Evolutionary conservation across 2,113 vertebrate genomes (phyloP).

Genomic region (Myodes glareolus): DNA sequence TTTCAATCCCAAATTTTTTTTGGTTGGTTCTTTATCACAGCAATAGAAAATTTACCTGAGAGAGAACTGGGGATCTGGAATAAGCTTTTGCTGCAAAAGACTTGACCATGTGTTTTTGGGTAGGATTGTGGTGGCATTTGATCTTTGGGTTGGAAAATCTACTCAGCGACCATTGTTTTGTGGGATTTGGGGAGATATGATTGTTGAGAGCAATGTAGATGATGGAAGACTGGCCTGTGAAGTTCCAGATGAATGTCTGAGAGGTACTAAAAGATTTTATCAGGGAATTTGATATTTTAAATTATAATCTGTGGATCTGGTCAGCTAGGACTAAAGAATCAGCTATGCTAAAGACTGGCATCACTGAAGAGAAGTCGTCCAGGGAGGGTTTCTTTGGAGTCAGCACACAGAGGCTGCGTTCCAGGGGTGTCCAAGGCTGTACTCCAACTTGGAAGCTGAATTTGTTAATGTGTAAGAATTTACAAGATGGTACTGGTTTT

Average conservation of each 20-base stretch:
- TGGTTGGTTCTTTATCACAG: neutral
- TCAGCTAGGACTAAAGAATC: neutral
- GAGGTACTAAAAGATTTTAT: neutral
- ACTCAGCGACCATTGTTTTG: neutral
- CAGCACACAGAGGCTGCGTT: neutral
- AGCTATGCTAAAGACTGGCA: neutral
- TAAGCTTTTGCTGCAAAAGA: neutral
- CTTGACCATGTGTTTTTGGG: neutral
- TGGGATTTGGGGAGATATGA: neutral
- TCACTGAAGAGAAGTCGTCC: neutral
- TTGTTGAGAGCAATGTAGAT: neutral
- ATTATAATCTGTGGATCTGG: neutral
- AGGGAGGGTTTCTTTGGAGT: neutral
- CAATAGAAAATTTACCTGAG: neutral
- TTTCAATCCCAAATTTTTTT: neutral
- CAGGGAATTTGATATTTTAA: neutral
- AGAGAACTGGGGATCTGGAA: neutral
- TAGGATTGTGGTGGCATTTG: neutral
- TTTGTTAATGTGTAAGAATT: neutral
- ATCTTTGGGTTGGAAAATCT: neutral
- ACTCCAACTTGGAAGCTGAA: neutral
- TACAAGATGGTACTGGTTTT: neutral
- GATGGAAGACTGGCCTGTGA: neutral
- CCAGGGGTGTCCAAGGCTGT: neutral
- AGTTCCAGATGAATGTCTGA: neutral